These are phyloP conservation scores for Atrichornis clamosus DNA, from an alignment of 2,113 vertebrate species.

Conservation along the genomic window DNA sequence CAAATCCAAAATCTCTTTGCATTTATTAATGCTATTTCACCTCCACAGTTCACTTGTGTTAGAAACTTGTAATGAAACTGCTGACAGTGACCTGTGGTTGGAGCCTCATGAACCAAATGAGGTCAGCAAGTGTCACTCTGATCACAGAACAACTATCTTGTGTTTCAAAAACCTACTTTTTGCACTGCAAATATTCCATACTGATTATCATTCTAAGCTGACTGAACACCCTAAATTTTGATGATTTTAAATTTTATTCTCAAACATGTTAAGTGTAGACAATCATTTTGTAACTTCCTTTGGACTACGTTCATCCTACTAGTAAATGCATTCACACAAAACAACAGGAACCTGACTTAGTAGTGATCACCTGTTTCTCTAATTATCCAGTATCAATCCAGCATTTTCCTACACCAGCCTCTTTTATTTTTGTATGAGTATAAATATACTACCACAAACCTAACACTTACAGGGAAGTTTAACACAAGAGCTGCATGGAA, in stretches of 20 bases:
- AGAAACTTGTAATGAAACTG: background rate
- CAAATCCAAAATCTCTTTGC: background rate
- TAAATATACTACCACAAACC: background rate
- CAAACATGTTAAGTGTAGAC: background rate
- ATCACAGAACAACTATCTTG: background rate
- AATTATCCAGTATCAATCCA: background rate
- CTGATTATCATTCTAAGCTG: background rate
- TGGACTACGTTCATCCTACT: background rate
- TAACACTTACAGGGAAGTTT: background rate
- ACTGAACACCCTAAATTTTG: background rate
- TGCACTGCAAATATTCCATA: background rate
- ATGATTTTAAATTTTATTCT: background rate
- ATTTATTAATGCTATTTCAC: background rate
- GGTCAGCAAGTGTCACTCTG: background rate
- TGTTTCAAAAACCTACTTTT: background rate
- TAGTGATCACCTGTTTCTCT: background rate
- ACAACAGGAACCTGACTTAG: background rate
- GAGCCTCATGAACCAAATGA: background rate
- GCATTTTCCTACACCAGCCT: background rate
- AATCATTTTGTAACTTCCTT: background rate
- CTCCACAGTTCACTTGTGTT: background rate
- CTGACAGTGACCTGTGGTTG: background rate
- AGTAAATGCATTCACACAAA: background rate
- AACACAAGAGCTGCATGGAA: background rate
- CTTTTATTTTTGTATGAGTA: background rate